A percentile compares a stretch with the other conserved stretches of the same genome.
Evolutionary conservation across 1,140 invertebrate species (phyloP).

Genomic region (Prorops nasuta): DNA sequence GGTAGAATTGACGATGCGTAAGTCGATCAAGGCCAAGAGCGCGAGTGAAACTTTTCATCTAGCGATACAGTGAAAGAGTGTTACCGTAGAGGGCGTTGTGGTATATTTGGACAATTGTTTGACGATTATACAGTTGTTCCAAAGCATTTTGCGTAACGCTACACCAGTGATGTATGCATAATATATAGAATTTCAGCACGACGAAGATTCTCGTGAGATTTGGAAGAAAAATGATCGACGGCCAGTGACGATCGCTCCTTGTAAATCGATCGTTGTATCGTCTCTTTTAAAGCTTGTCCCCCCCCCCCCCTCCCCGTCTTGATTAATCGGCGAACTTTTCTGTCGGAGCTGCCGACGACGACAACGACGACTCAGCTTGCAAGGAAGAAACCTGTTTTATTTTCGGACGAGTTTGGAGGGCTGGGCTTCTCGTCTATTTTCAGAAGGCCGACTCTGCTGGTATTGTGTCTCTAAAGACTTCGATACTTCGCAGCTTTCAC

Average conservation of each 20-base stretch:
- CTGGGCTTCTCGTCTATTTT: conserved; percentile 44
- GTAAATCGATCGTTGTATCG: too few species aligned
- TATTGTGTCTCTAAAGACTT: conserved; percentile 36
- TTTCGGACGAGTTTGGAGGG: conserved; percentile 44
- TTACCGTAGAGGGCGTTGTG: not conserved
- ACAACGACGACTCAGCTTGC: conserved; percentile 14
- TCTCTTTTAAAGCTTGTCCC: too few species aligned
- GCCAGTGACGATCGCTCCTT: too few species aligned
- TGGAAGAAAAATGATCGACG: too few species aligned
- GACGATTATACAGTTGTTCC: conserved; percentile 30
- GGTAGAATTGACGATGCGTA: too few species aligned
- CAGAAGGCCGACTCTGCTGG: conserved; percentile 39
- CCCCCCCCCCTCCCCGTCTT: not conserved
- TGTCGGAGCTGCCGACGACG: conserved; percentile 22
- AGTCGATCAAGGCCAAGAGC: too few species aligned
- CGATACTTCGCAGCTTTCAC: conserved; percentile 25
- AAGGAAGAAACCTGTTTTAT: conserved; percentile 47
- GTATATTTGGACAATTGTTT: conserved; percentile 36
- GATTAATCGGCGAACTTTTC: conserved; percentile 19
- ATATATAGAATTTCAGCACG: too few species aligned
- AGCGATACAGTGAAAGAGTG: too few species aligned
- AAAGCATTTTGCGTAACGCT: not conserved
- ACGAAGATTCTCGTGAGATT: too few species aligned
- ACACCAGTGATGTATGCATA: not conserved
- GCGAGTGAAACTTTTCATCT: too few species aligned